phyloP scores from a whole-genome alignment of 2,888 invertebrate species.

The Diarsia dahlii region DNA sequence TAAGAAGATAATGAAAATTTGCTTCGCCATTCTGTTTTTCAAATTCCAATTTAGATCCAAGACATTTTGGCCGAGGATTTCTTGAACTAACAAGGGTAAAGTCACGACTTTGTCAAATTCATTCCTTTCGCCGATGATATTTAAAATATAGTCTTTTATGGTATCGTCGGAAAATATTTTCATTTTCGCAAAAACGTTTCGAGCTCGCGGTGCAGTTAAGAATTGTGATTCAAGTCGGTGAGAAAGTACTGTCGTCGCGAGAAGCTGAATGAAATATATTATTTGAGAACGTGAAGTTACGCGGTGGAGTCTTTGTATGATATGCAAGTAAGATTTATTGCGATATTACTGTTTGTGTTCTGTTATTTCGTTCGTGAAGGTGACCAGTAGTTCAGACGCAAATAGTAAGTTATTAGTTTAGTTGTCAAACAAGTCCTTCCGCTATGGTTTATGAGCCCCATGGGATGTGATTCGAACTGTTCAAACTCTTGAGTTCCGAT shows the following conservation, averaged over 20 bases:
- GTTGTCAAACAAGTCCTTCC: conserved; percentile 23
- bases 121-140: conserved; percentile 75
- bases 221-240: conserved; percentile 30
- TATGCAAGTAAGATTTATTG: conserved; percentile 34
- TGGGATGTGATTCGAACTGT: conserved; percentile 20
- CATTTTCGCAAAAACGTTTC: conserved; percentile 68
- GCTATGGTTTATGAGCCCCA: conserved; percentile 19
- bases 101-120: conserved; percentile 75
- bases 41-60: conserved; percentile 80
- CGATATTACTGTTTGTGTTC: conserved; percentile 11
- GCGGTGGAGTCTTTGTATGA: conserved; percentile 6
- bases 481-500: conserved; percentile 11
- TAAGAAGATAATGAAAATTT: conserved; percentile 68
- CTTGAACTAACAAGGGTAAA: conserved; percentile 72
- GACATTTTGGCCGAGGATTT: conserved; percentile 78
- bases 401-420: conserved; percentile 29
- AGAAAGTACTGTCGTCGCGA: conserved; percentile 56
- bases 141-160: conserved; percentile 69
- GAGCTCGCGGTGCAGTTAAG: conserved; percentile 41
- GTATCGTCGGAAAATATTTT: conserved; percentile 62
- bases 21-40: conserved; percentile 69
- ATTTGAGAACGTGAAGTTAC: conserved; percentile 34
- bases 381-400: conserved; percentile 8
- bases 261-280: conserved; percentile 41
- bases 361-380: not conserved